phyloP scores from a whole-genome alignment of 1,140 invertebrate genomes.

The Acyrthosiphon pisum region DNA sequence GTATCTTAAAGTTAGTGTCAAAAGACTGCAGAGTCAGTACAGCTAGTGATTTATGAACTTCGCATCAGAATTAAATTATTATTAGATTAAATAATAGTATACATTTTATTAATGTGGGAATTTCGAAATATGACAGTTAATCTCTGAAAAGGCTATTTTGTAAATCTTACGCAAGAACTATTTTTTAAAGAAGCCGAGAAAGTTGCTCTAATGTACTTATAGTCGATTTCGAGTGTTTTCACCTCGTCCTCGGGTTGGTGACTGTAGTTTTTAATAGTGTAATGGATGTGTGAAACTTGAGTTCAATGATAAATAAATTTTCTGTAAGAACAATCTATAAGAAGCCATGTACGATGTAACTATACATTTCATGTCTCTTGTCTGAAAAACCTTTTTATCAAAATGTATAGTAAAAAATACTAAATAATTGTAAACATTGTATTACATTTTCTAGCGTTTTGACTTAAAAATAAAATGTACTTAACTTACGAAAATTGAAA shows the following conservation, averaged over 20 bases:
- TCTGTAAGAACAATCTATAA: too few species aligned
- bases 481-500: not conserved
- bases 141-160: not conserved
- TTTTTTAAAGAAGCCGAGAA: not conserved
- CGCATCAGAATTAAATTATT: not conserved
- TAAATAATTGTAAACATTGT: too few species aligned
- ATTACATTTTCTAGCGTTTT: not conserved
- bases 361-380: too few species aligned
- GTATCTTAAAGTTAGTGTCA: not conserved
- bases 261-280: not conserved
- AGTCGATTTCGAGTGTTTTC: not conserved
- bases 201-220: not conserved
- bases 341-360: too few species aligned
- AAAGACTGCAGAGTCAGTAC: not conserved
- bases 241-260: not conserved
- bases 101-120: not conserved
- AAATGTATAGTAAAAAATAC: too few species aligned
- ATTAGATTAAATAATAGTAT: not conserved
- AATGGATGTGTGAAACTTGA: too few species aligned
- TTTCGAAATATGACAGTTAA: not conserved
- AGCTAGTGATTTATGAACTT: not conserved
- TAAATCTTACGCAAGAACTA: not conserved
- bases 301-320: too few species aligned
- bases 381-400: too few species aligned
- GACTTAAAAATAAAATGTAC: not conserved